Base-by-base conservation (phyloP, 2,113 vertebrate species). In the Microcebus lehilahytsara region DNA sequence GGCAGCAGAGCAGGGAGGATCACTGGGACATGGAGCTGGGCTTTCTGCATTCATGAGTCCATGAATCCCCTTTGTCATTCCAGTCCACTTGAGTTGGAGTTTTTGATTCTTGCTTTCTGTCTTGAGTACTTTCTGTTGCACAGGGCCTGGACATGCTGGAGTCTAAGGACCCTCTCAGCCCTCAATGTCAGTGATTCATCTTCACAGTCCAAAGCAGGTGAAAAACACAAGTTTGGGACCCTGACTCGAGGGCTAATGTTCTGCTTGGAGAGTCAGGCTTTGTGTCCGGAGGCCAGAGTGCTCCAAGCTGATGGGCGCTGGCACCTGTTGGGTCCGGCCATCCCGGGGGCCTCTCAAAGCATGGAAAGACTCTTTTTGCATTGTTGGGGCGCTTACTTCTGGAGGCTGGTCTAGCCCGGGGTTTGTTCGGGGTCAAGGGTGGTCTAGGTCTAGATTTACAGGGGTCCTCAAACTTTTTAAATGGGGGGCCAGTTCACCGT, bases 101-200 rank as follows among this genome's bases (percentile, higher is more conserved):
- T 96, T 85, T 67, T 51, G 62, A 92, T 85, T 92, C n/a, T 72
- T 94, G 37, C 2, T 49, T 10, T 49, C 1, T 49, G 49, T 49
- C 5, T 42, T 14, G 11, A 91, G 51, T 58, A 4, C 32, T 89
- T 95, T 94, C 32, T 86, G 42, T 92, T 17, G 25, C 6, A 51
- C 3, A 27, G 51, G 16, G 40, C 51, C 34, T 11, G 62, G n/a
- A 60, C 69, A 40, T 9, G 5, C 16, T 95, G 34, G 40, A 42
- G 81, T 91, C 74, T 91, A 60, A 78, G 62, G 86, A 42, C 34
- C 32, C 64, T 93, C 40, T 96, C 92, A 83, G 34, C 77, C 46
- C 37, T 84, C 49, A 25, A 86, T 94, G 40, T 69, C 62, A 92
- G 0, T 71, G 53, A 40, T 37, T 86, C 32, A 60, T 11, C 60